phyloP scores from a whole-genome alignment of 2,113 vertebrate species.

The Fulmarus glacialis region DNA sequence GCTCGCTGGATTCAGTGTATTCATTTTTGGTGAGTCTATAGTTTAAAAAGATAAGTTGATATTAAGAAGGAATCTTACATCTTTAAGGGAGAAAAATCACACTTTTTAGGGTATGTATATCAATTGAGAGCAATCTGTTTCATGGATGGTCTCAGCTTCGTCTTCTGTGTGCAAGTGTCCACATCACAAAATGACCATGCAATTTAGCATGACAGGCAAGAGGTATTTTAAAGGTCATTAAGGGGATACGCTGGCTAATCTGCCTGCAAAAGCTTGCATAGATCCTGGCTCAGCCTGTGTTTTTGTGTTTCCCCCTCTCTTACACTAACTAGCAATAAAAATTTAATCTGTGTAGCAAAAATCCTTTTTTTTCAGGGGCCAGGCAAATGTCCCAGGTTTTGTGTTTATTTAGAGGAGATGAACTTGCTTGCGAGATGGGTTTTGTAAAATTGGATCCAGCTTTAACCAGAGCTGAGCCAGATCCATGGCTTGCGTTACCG shows the following conservation, averaged over 20 bases:
- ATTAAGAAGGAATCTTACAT: not conserved
- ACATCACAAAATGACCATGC: not conserved
- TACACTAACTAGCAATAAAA: not conserved
- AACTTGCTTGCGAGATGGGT: not conserved
- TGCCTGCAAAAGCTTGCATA: not conserved
- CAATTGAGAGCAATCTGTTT: not conserved
- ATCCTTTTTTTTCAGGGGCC: not conserved
- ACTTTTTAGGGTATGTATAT: not conserved
- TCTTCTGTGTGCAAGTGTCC: not conserved
- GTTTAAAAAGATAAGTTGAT: not conserved
- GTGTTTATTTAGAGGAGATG: not conserved
- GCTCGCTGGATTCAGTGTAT: rapidly evolving
- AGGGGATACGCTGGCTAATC: not conserved
- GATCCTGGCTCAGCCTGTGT: not conserved
- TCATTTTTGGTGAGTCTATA: not conserved
- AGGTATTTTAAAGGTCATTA: not conserved
- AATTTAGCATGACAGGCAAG: not conserved
- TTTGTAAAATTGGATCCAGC: slow-evolving; percentile 14
- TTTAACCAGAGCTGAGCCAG: not conserved
- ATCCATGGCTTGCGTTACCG: not conserved
- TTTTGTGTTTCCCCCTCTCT: not conserved
- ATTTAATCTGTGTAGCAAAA: not conserved
- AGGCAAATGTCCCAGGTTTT: not conserved
- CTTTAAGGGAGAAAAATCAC: not conserved
- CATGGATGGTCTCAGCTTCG: not conserved